Percentiles rank a stretch among this genome's conserved stretches.
Evolutionary conservation across 2,888 invertebrate genomes (phyloP).

Genomic region (Synergus gifuensis): DNA sequence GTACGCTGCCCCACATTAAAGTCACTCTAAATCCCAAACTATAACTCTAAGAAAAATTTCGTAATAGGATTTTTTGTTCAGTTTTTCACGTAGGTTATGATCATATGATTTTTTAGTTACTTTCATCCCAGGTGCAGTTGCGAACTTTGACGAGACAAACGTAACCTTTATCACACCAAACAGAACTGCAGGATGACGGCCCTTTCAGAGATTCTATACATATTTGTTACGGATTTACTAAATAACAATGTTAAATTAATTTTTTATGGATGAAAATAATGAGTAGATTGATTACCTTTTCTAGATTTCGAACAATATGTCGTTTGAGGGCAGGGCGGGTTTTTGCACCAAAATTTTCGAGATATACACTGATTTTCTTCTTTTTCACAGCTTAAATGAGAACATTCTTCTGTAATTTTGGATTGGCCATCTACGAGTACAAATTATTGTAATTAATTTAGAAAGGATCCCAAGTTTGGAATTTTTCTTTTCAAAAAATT

Average conservation of each 20-base stretch:
- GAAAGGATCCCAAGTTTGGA: no score
- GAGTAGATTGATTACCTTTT: slow-evolving; percentile 58
- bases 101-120: slow-evolving; percentile 55
- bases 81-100: background rate
- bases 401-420: slow-evolving; percentile 59
- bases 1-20: background rate
- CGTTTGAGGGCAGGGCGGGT: slow-evolving; percentile 69
- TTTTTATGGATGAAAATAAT: background rate
- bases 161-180: slow-evolving; percentile 64
- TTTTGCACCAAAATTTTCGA: slow-evolving; percentile 67
- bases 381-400: slow-evolving; percentile 59
- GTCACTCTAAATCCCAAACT: background rate
- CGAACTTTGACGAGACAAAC: slow-evolving; percentile 63
- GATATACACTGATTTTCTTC: slow-evolving; percentile 64
- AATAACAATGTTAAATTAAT: background rate
- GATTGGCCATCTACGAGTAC: background rate
- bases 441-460: background rate
- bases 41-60: background rate
- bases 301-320: slow-evolving; percentile 66
- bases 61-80: no score
- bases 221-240: slow-evolving; percentile 4
- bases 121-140: slow-evolving; percentile 65
- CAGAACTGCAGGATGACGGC: slow-evolving; percentile 65
- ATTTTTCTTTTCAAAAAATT: background rate
- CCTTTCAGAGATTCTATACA: slow-evolving; percentile 66